A percentile compares a stretch with the other conserved stretches of the same genome.
Evolutionary conservation across 2,888 invertebrate genomes (phyloP).

Genomic region (Tineola bisselliella): DNA sequence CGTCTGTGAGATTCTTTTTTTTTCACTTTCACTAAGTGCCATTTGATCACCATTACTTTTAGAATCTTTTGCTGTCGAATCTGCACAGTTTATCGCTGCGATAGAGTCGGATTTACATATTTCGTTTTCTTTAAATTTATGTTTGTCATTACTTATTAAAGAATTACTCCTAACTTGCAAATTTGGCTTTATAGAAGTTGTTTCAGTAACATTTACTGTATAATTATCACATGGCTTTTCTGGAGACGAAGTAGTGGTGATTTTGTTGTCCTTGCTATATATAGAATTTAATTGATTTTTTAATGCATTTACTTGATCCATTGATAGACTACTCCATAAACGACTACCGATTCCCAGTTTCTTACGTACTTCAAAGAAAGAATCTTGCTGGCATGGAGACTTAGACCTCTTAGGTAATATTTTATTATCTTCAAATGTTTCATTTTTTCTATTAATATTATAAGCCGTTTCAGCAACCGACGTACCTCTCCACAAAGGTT

Average conservation of each 20-base stretch:
- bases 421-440: conserved; percentile 45
- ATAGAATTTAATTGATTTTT: conserved; percentile 85
- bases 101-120: conserved; percentile 67
- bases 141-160: conserved; percentile 50
- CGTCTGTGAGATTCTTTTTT: conserved; percentile 75
- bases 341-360: conserved; percentile 75
- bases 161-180: conserved; percentile 71
- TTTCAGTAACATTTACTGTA: conserved; percentile 69
- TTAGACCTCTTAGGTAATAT: conserved; percentile 32
- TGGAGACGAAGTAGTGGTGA: conserved; percentile 28
- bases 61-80: conserved; percentile 50
- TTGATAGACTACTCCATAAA: conserved; percentile 84
- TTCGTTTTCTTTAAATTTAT: conserved; percentile 39
- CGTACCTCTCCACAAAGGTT: conserved; percentile 84
- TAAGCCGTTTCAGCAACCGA: conserved; percentile 84
- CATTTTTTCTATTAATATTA: conserved; percentile 72
- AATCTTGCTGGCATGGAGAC: conserved; percentile 40
- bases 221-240: conserved; percentile 59
- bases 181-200: conserved; percentile 37
- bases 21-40: conserved; percentile 73
- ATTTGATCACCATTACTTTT: conserved; percentile 61
- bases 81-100: conserved; percentile 57
- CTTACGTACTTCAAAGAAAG: conserved; percentile 51
- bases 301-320: conserved; percentile 83
- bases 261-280: conserved; percentile 71